Conservation (phyloP, 2,888 invertebrate genomes). For the Amorpha juglandis region DNA sequence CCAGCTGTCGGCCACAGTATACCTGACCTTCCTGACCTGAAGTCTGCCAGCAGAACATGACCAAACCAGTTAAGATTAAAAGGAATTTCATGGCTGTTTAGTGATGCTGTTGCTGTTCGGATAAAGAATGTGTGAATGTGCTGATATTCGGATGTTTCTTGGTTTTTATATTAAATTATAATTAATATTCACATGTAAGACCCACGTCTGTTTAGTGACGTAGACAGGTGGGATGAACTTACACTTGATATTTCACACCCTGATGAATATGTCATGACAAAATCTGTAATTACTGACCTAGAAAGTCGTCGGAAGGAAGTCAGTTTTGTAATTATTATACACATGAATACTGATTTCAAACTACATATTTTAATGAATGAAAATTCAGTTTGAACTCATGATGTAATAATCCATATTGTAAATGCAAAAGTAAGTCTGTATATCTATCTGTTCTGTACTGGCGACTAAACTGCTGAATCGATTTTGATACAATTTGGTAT, state of each 20-base stretch:
- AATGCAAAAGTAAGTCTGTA: too few species aligned
- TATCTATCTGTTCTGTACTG: too few species aligned
- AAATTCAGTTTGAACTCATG: too few species aligned
- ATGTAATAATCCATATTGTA: too few species aligned
- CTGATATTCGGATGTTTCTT: too few species aligned
- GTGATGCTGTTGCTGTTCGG: not conserved
- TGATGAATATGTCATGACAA: not conserved
- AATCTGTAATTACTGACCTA: not conserved
- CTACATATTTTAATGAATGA: too few species aligned
- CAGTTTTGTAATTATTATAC: too few species aligned
- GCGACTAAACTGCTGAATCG: too few species aligned
- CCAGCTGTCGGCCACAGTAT: constrained; percentile 16
- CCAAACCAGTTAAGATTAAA: not conserved
- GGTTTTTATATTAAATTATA: not conserved
- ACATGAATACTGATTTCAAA: too few species aligned
- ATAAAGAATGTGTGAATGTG: constrained; percentile 12
- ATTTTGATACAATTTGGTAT: too few species aligned
- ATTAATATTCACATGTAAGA: not conserved
- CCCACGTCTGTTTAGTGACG: not conserved
- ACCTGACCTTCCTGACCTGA: not conserved
- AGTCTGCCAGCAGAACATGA: not conserved
- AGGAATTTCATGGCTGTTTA: not conserved
- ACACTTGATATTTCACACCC: not conserved
- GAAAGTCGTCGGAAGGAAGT: not conserved
- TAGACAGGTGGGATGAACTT: constrained; percentile 1